Evolutionary conservation across 2,888 invertebrate genomes (phyloP).

Genomic region (Congeria kusceri): DNA sequence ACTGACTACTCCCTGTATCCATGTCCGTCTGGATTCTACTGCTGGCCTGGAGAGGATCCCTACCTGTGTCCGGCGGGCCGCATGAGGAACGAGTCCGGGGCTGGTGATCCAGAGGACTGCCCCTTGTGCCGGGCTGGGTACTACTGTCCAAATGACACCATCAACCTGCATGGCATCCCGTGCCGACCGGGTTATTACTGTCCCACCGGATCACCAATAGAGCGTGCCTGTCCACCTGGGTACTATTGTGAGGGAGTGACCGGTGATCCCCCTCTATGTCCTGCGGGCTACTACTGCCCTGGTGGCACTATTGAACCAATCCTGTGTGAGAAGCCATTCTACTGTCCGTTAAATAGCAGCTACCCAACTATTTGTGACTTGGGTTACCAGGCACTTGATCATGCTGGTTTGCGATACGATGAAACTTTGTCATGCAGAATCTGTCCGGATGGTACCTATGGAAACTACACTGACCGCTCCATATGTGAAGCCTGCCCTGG

Average conservation of each 20-base stretch:
- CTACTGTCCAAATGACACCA: slow-evolving; percentile 81
- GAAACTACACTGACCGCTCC: slow-evolving; percentile 77
- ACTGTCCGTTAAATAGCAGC: slow-evolving; percentile 82
- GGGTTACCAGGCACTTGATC: slow-evolving; percentile 78
- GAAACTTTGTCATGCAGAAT: slow-evolving; percentile 73
- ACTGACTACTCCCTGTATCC: slow-evolving; percentile 74
- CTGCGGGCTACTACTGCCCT: slow-evolving; percentile 82
- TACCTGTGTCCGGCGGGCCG: slow-evolving; percentile 81
- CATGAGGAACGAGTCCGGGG: slow-evolving; percentile 79
- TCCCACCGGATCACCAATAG: slow-evolving; percentile 77
- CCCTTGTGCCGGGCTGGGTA: slow-evolving; percentile 77
- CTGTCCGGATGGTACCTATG: slow-evolving; percentile 82
- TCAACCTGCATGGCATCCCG: slow-evolving; percentile 79
- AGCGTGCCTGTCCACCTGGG: slow-evolving; percentile 77
- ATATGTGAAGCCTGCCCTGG: slow-evolving; percentile 80
- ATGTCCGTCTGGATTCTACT: slow-evolving; percentile 83
- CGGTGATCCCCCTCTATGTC: slow-evolving; percentile 79
- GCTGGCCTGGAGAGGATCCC: slow-evolving; percentile 79
- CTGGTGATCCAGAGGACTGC: slow-evolving; percentile 74
- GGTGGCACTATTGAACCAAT: slow-evolving; percentile 78
- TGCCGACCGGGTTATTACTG: slow-evolving; percentile 81
- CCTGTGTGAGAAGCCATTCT: slow-evolving; percentile 78
- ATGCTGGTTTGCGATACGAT: slow-evolving; percentile 75
- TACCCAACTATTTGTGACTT: slow-evolving; percentile 79
- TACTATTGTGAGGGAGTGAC: slow-evolving; percentile 80